Conservation (phyloP, 37 sponge, comb jelly and placozoan genomes). For the Theonella swinhoei region DNA sequence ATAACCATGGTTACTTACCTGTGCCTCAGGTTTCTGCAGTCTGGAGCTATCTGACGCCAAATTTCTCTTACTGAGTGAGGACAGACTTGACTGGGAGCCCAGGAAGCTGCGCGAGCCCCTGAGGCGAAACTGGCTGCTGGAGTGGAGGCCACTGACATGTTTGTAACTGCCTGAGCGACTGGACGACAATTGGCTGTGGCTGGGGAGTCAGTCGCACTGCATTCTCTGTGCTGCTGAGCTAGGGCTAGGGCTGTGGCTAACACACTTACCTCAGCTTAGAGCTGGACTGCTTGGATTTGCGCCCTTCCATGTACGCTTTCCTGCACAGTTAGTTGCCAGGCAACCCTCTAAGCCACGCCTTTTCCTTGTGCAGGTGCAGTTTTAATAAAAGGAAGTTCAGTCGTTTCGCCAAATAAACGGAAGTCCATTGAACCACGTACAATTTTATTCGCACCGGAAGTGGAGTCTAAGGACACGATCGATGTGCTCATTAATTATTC, state of each 20-base stretch:
- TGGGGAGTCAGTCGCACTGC: neutral
- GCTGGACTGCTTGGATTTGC: neutral
- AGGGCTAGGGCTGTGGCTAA: too few species aligned
- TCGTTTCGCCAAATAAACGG: too few species aligned
- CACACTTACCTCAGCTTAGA: neutral
- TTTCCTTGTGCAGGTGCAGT: too few species aligned
- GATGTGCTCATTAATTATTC: too few species aligned
- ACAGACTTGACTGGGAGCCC: conserved; percentile 47
- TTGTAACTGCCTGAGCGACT: neutral
- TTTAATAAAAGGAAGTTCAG: too few species aligned
- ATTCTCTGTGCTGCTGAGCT: too few species aligned
- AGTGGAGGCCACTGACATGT: neutral
- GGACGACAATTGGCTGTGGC: neutral
- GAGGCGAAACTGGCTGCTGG: conserved; percentile 9
- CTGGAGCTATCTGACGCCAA: conserved; percentile 57
- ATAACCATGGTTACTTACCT: conserved; percentile 20
- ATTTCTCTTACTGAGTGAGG: conserved; percentile 41
- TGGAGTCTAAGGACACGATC: too few species aligned
- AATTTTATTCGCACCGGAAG: too few species aligned
- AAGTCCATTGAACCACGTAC: too few species aligned
- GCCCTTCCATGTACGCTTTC: neutral
- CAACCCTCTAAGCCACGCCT: neutral
- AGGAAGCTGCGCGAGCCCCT: conserved; percentile 24
- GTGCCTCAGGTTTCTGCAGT: conserved; percentile 30
- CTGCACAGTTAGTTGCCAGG: neutral